phyloP scores from a whole-genome alignment of 1,140 invertebrate genomes.

The Drosophila baimaii region DNA sequence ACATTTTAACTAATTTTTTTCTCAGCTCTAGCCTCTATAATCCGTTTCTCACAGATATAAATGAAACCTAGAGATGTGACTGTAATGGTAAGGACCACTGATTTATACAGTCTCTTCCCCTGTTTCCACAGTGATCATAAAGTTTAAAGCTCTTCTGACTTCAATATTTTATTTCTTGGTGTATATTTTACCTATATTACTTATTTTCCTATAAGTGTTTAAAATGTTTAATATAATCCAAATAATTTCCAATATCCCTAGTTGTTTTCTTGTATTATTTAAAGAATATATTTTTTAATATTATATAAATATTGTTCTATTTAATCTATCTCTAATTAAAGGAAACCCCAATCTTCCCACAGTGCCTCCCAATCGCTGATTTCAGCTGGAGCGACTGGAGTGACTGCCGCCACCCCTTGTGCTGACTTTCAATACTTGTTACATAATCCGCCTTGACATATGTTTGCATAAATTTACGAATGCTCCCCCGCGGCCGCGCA shows the following conservation, averaged over 20 bases:
- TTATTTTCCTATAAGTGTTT: background rate
- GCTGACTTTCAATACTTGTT: slow-evolving; percentile 55
- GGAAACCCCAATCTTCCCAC: slow-evolving; percentile 13
- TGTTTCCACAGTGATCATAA: too few species aligned
- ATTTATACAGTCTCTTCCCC: too few species aligned
- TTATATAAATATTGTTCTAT: too few species aligned
- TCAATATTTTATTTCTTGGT: too few species aligned
- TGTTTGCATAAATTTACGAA: slow-evolving; percentile 77
- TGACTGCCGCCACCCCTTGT: slow-evolving; percentile 30
- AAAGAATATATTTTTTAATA: background rate
- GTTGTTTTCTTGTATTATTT: too few species aligned
- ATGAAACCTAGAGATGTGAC: too few species aligned
- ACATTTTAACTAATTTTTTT: too few species aligned
- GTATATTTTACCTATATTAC: background rate
- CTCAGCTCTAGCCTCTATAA: too few species aligned
- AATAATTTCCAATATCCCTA: too few species aligned
- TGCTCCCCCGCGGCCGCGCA: slow-evolving; percentile 44
- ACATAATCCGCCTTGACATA: slow-evolving; percentile 76
- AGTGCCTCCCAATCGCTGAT: slow-evolving; percentile 27
- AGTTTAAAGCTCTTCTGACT: too few species aligned
- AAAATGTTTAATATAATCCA: background rate
- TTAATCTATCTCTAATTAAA: background rate
- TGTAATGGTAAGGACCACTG: too few species aligned
- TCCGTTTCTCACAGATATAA: too few species aligned
- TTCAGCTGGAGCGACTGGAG: slow-evolving; percentile 19